Evolutionary conservation across 2,888 invertebrate genomes (phyloP), one percentile per base, ranked within the genome.

Genomic region (Ectemnius continuus): DNA sequence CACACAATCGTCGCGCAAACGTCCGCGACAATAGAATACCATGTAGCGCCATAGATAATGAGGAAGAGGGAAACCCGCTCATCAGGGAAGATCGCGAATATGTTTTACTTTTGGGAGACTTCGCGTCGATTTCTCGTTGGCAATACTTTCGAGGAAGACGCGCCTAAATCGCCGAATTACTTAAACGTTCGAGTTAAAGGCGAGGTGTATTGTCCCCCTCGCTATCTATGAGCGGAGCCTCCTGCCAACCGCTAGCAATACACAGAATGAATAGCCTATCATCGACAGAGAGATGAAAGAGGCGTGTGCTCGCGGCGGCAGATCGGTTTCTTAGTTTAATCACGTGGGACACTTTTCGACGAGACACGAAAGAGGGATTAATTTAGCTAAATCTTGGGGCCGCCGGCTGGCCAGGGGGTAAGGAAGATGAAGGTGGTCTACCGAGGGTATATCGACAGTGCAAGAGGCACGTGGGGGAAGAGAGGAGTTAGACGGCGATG

Each of bases 401-500:
- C 81, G 68, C 64, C 59, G 71, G 69, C n/a, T 69, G 56, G 56
- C 58, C 23, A 18, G 48, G 36, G 52, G 58, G 58, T 6, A 45
- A 26, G 23, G 45, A 63, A 62, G 46, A 28, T 16, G 18, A 36
- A 14, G 57, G 74, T 71, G 61, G 62, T 47, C 70, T 75, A 81
- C 63, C 61, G 66, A 61, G 66, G 45, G 61, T 59, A 72, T 45
- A 62, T 26, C 59, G 67, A 61, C 70, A 52, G 64, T 61, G 65
- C 57, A 46, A 63, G 75, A 65, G 67, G 67, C 56, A 62, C 70
- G n/a, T 63, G 56, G 59, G 62, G 58, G 23, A 26, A n/a, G 61
- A 88, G 48, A 18, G 23, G 8, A 73, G 73, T 93, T 94, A 95
- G 90, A 95, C 95, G 80, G 95, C 95, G 91, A 95, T 95, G 75